These are phyloP conservation scores for Chymomyza caudatula DNA, from an alignment of 2,888 invertebrate species.

Conservation along the genomic window DNA sequence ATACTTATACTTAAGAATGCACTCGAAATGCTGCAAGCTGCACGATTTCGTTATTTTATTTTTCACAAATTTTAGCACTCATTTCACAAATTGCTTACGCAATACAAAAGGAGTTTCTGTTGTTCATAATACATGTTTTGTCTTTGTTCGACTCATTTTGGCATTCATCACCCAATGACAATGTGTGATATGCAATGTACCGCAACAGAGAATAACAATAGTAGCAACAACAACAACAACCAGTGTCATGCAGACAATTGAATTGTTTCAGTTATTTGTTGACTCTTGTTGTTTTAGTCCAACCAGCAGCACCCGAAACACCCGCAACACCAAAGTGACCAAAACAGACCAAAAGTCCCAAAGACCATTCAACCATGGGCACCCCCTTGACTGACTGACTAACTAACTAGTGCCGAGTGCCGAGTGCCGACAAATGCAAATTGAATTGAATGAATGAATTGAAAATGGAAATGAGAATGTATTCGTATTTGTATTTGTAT, in stretches of 20 bases:
- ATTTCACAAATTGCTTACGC: background rate
- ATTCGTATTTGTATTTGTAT: conserved; percentile 40
- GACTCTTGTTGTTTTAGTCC: too few relatives aligned
- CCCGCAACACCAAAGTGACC: background rate
- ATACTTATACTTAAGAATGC: too few relatives aligned
- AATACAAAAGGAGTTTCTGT: background rate
- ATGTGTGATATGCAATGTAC: conserved; percentile 76
- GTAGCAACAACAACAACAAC: conserved; percentile 31
- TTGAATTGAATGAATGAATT: too few relatives aligned
- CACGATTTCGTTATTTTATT: too few relatives aligned
- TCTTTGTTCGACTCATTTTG: background rate
- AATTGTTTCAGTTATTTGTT: conserved; percentile 46
- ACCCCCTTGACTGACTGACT: conserved; percentile 12
- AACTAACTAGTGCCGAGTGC: background rate
- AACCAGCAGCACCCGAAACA: background rate
- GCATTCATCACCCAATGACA: conserved; percentile 58
- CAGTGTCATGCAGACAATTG: conserved; percentile 57
- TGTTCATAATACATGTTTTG: background rate
- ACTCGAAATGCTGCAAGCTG: too few relatives aligned
- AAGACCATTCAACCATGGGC: conserved; percentile 1
- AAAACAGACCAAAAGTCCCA: background rate
- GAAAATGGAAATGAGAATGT: conserved; percentile 60
- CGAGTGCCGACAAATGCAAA: too few relatives aligned
- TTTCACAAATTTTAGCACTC: background rate
- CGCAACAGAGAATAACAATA: conserved; percentile 56